These are phyloP conservation scores for Thereva nobilitata DNA, from an alignment of 2,888 invertebrate genomes.

Conservation along the genomic window DNA sequence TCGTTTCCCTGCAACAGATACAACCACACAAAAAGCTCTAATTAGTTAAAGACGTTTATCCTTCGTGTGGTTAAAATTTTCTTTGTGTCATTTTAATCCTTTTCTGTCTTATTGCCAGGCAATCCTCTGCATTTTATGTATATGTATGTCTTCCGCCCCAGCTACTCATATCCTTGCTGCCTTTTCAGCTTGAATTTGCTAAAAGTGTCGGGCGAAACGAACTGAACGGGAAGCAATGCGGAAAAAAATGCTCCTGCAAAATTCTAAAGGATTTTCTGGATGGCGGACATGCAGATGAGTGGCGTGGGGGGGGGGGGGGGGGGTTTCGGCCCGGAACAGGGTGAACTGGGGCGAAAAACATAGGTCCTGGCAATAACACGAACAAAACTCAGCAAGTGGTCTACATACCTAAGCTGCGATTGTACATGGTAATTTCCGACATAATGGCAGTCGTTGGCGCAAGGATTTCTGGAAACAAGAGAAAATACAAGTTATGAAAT, in stretches of 20 bases:
- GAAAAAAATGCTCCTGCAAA: too few relatives aligned
- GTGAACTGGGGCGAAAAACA: too few relatives aligned
- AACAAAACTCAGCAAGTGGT: background rate
- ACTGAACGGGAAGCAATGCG: too few relatives aligned
- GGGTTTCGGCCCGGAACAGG: too few relatives aligned
- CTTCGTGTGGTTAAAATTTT: background rate
- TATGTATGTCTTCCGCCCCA: too few relatives aligned
- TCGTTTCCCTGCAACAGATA: conserved; percentile 53
- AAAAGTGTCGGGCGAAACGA: too few relatives aligned
- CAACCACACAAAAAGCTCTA: conserved; percentile 24
- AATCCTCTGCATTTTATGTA: background rate
- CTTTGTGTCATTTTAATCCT: background rate
- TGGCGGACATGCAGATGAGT: too few relatives aligned
- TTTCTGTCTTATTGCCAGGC: background rate
- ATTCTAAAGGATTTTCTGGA: too few relatives aligned
- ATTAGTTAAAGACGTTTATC: conserved; percentile 35
- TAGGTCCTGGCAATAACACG: background rate
- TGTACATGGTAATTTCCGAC: conserved; percentile 59
- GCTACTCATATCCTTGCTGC: too few relatives aligned
- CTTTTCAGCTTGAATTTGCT: too few relatives aligned
- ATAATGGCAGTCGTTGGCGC: conserved; percentile 78
- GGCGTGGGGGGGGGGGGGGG: too few relatives aligned
- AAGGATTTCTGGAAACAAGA: conserved; percentile 72
- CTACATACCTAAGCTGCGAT: conserved; percentile 53
- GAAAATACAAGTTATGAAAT: conserved; percentile 38